Base-by-base conservation (phyloP, 1,140 invertebrate genomes). In the Brachionus angularis region DNA sequence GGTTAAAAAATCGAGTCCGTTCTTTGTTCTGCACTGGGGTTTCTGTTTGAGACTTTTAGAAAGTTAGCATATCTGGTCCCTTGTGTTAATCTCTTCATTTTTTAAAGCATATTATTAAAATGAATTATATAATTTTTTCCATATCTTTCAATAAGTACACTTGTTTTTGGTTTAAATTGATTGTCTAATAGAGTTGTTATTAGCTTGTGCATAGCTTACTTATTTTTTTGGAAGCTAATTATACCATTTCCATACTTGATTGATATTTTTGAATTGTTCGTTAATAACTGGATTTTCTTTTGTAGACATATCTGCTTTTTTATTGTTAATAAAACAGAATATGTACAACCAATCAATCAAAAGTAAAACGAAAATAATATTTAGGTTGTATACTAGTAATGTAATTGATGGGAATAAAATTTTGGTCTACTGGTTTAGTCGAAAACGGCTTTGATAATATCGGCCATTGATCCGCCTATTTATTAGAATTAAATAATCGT, bases 241-340 rank as follows among this genome's bases (percentile, higher is more conserved):
- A 79, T 90, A 91, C 89, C 89, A 92, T 75, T 90, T 89, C 91
- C 90, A 93, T 27, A 85, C 78, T 44, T 86, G 84, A 46, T 82
- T 84, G 73, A 74, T 81, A 58, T 80, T 76, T 79, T 82, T 80
- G 73, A 16, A 73, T 55, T 62, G 47, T 31, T 71, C 33, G 70
- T 88, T 85, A 82, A 91, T 87, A 4, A 86, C 82, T 27, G 85
- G 82, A 77, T 89, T 89, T 34, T 89, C 82, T 71, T 86, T 85
- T 0, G 88, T 87, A 3, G 87, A 84, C 52, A 88, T 82, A 18
- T 88, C 85, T 8, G 90, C 86, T 80, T 91, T 92, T 70, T 91
- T 89, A n/a, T n/a, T n/a, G n/a, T n/a, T n/a, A n/a, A n/a, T n/a
- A n/a, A n/a, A n/a, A n/a, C n/a, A n/a, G n/a, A n/a, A n/a, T n/a